Conservation (phyloP, 2,888 invertebrate genomes). For the Rosalia funebris region DNA sequence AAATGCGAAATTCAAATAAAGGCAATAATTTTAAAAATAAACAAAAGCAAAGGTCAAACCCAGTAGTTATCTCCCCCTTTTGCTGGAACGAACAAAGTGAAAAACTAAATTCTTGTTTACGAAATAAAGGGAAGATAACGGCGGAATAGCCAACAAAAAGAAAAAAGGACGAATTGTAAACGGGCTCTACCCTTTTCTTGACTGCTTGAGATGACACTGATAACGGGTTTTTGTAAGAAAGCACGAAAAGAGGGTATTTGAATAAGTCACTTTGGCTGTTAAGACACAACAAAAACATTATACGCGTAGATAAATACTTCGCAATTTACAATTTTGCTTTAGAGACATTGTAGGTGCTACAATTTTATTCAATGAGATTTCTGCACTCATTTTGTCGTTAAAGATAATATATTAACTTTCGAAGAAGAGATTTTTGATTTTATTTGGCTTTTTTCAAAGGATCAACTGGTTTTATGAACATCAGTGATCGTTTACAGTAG, state of each 20-base stretch:
- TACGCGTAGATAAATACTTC: too few species aligned
- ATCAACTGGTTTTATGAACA: too few species aligned
- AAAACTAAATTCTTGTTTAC: neutral
- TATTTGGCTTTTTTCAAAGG: too few species aligned
- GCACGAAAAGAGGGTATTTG: conserved; percentile 1
- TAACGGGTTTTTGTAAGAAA: conserved; percentile 6
- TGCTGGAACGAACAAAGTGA: neutral
- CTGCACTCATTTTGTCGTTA: too few species aligned
- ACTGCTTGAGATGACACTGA: conserved; percentile 6
- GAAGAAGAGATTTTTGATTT: too few species aligned
- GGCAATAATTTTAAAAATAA: neutral
- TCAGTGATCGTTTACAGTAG: too few species aligned
- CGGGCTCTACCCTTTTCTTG: neutral
- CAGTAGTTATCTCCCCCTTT: neutral
- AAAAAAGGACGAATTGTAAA: conserved; percentile 2
- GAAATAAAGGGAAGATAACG: conserved; percentile 13
- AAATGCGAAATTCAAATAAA: neutral
- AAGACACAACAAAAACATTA: too few species aligned
- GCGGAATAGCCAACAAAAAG: too few species aligned
- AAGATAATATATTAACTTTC: too few species aligned
- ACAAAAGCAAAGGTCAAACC: neutral
- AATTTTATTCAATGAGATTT: too few species aligned
- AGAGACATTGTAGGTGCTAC: too few species aligned
- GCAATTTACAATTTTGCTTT: too few species aligned
- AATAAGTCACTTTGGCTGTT: conserved; percentile 1